phyloP scores from a whole-genome alignment of 2,113 vertebrate species.

The Nerophis lumbriciformis region DNA sequence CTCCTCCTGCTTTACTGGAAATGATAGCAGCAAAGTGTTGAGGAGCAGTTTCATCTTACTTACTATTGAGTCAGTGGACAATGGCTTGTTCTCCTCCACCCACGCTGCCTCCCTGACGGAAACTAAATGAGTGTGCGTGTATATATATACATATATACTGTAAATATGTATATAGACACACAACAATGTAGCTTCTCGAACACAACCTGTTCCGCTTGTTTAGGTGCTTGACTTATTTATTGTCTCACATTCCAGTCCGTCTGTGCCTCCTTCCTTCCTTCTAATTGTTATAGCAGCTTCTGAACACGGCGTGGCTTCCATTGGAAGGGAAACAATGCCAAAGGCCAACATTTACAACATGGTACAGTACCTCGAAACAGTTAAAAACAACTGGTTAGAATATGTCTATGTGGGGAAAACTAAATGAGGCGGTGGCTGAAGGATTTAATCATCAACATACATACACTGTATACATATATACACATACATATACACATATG shows the following conservation, averaged over 20 bases:
- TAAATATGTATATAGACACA: too few species aligned
- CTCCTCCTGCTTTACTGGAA: constrained; percentile 12
- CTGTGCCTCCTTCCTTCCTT: constrained; percentile 23
- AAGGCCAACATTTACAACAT: too few species aligned
- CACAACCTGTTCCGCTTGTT: constrained; percentile 1
- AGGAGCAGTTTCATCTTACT: constrained; percentile 47
- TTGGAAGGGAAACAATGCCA: neutral
- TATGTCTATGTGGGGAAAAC: too few species aligned
- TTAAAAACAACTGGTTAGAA: too few species aligned
- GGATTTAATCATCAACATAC: too few species aligned
- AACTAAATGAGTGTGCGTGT: constrained; percentile 11
- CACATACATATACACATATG: too few species aligned
- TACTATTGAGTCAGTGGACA: constrained; percentile 44
- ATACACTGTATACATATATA: too few species aligned
- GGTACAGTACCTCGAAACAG: too few species aligned
- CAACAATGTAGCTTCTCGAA: constrained; percentile 28
- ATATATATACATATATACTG: neutral
- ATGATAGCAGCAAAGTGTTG: constrained; percentile 33
- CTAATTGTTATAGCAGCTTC: constrained; percentile 23
- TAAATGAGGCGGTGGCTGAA: too few species aligned
- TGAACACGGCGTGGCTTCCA: neutral
- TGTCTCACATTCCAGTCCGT: constrained; percentile 16
- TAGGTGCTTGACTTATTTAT: constrained; percentile 51
- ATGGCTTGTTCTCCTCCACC: constrained; percentile 41
- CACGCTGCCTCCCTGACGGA: constrained; percentile 22